Evolutionary conservation across 2,113 vertebrate species (phyloP).

Genomic region (Daphoenositta chrysoptera): DNA sequence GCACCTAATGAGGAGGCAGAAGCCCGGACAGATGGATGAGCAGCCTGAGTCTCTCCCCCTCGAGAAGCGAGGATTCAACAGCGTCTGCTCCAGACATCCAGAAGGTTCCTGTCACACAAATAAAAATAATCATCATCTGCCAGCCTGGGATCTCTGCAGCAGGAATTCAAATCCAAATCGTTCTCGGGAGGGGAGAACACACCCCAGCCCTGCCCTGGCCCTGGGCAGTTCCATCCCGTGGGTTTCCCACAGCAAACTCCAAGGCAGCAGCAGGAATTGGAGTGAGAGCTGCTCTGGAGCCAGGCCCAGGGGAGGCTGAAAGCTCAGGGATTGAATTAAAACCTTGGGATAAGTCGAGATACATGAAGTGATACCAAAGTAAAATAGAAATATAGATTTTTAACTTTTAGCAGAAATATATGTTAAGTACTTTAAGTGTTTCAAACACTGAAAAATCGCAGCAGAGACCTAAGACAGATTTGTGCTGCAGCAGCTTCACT

Average conservation of each 20-base stretch:
- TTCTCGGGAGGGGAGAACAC: neutral
- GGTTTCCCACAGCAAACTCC: rapidly evolving
- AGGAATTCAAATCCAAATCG: neutral
- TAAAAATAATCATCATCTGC: slow-evolving; percentile 23
- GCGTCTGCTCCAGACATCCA: slow-evolving; percentile 33
- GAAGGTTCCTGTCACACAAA: slow-evolving; percentile 40
- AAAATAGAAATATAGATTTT: no score
- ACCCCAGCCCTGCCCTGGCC: neutral
- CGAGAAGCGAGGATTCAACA: neutral
- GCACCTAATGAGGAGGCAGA: neutral
- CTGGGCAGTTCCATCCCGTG: rapidly evolving
- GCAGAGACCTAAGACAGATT: no score
- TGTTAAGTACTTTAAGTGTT: no score
- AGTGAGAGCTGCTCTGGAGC: no score
- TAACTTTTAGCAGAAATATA: no score
- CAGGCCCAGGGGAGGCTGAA: no score
- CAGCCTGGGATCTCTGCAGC: neutral
- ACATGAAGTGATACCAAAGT: no score
- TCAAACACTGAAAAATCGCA: no score
- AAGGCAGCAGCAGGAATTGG: neutral
- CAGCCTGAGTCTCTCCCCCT: slow-evolving; percentile 11
- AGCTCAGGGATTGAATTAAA: no score
- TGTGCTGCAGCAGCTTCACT: no score
- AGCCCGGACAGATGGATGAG: slow-evolving; percentile 34
- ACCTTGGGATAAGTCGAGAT: no score